Conservation (phyloP, 2,113 vertebrate genomes). For the Calyptommatus sinebrachiatus region DNA sequence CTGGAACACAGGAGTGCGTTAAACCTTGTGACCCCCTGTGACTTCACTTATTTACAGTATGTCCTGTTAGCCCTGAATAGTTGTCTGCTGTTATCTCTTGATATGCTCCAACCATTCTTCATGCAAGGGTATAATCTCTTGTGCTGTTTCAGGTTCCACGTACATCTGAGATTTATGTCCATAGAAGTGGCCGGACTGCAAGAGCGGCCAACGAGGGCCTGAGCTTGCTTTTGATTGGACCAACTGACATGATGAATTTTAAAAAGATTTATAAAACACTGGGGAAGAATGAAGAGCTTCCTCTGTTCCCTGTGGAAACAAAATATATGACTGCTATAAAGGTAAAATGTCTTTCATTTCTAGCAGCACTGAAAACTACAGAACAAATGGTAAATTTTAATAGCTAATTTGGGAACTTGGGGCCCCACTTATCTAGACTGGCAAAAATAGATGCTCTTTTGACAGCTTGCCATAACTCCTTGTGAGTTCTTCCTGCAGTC, state of each 20-base stretch:
- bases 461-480: too few relatives aligned
- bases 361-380: rapidly evolving
- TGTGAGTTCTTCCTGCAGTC: background rate
- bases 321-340: slow-evolving; percentile 87
- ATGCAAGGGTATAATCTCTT: background rate
- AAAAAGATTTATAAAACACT: slow-evolving; percentile 89
- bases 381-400: background rate
- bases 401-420: background rate
- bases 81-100: slow-evolving; percentile 2
- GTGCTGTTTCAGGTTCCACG: slow-evolving; percentile 81
- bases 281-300: slow-evolving; percentile 87
- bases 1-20: too few relatives aligned
- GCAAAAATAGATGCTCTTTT: background rate
- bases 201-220: slow-evolving; percentile 88
- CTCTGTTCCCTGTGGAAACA: slow-evolving; percentile 84
- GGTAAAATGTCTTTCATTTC: slow-evolving; percentile 68
- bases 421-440: background rate
- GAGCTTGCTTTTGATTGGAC: slow-evolving; percentile 86
- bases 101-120: background rate
- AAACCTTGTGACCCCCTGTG: background rate
- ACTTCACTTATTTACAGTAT: background rate
- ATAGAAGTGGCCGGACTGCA: slow-evolving; percentile 92
- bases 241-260: slow-evolving; percentile 89
- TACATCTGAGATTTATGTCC: slow-evolving; percentile 91
- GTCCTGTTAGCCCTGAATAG: background rate